phyloP scores from a whole-genome alignment of 2,113 vertebrate genomes.

The Platycercus adscitus region DNA sequence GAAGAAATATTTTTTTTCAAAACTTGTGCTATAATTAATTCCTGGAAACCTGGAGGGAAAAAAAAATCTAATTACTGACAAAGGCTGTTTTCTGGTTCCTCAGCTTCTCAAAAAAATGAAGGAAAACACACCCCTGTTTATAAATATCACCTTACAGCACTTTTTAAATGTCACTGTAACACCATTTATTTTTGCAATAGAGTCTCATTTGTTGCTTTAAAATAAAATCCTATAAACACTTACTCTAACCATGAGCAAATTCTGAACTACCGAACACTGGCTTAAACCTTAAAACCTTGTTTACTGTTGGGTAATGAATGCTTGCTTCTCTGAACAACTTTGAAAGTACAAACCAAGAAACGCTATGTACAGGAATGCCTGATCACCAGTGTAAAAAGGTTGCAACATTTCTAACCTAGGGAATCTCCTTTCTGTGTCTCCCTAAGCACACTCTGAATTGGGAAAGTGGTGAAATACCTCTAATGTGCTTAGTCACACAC shows the following conservation, averaged over 20 bases:
- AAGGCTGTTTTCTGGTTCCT: not conserved
- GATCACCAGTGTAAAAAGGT: not conserved
- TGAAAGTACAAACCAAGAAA: not conserved
- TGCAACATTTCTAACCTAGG: not conserved
- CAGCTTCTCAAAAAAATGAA: not conserved
- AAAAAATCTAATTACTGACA: not conserved
- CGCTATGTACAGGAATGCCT: not conserved
- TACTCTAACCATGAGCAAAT: slow-evolving; percentile 31
- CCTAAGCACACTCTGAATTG: not conserved
- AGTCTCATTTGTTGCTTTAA: slow-evolving; percentile 5
- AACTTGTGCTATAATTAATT: not conserved
- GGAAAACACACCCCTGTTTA: not conserved
- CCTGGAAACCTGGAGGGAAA: not conserved
- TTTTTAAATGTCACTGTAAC: not conserved
- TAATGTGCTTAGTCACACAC: not conserved
- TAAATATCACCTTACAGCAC: not conserved
- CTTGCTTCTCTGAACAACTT: slow-evolving; percentile 4
- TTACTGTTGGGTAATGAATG: slow-evolving; percentile 23
- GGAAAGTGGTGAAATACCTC: not conserved
- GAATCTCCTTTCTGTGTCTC: not conserved
- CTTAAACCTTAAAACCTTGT: not conserved
- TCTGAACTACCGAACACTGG: not conserved
- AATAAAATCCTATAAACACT: slow-evolving; percentile 14
- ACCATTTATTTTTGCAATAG: slow-evolving; percentile 30
- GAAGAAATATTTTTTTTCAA: not conserved